Percentiles rank a stretch among this genome's conserved stretches.
Evolutionary conservation across 1,140 invertebrate species (phyloP).

Genomic region (Dufourea novaeangliae): DNA sequence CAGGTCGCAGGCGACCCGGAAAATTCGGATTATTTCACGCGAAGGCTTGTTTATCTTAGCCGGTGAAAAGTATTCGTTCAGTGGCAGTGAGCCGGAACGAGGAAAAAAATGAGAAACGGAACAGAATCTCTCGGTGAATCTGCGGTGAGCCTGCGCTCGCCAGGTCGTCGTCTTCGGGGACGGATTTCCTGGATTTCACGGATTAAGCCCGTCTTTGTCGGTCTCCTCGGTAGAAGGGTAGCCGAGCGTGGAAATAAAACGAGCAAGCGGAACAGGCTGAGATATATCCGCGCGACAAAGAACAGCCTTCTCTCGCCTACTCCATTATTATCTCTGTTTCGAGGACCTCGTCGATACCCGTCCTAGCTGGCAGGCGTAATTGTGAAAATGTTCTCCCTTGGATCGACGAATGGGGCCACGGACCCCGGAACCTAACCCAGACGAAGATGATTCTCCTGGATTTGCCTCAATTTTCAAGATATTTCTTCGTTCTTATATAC

Average conservation of each 20-base stretch:
- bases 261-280: background rate
- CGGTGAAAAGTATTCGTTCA: background rate
- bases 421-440: no score
- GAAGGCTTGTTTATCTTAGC: constrained; percentile 9
- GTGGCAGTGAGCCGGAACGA: background rate
- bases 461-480: background rate
- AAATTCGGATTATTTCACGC: constrained; percentile 26
- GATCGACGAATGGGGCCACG: background rate
- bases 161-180: background rate
- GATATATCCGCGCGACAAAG: constrained; percentile 42
- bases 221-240: background rate
- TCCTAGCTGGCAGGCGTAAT: constrained; percentile 5
- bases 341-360: background rate
- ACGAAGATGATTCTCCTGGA: background rate
- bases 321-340: constrained; percentile 32
- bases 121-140: background rate
- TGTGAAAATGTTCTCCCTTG: background rate
- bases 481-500: no score
- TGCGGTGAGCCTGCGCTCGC: background rate
- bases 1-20: background rate
- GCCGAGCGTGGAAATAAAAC: constrained; percentile 48
- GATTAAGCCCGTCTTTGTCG: constrained; percentile 47
- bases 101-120: background rate
- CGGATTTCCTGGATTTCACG: background rate
- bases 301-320: background rate